Percentiles rank a stretch among this genome's conserved stretches.
phyloP scores from a whole-genome alignment of 2,797 vertebrate species.

The Cirrhinus mrigala region DNA sequence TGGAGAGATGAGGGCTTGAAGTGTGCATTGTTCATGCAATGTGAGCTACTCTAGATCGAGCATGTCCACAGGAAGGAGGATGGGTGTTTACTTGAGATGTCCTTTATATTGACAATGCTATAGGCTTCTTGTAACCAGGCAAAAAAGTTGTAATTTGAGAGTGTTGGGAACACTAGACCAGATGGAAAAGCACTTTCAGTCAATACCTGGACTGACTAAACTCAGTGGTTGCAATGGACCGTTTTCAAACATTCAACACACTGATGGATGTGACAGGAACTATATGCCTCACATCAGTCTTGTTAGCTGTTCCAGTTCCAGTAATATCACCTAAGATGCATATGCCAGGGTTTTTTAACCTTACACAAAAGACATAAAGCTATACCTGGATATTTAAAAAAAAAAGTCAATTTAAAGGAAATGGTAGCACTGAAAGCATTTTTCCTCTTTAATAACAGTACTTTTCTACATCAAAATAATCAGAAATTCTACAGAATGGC shows the following conservation, averaged over 20 bases:
- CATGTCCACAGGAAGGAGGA: background rate
- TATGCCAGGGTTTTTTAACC: background rate
- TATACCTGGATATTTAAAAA: conserved; percentile 39
- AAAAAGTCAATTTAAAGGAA: conserved; percentile 27
- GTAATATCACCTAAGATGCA: background rate
- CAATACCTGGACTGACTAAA: background rate
- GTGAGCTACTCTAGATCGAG: conserved; percentile 6
- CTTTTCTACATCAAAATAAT: conserved; percentile 43
- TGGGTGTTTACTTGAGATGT: background rate
- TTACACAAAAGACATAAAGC: conserved; percentile 39
- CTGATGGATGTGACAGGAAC: background rate
- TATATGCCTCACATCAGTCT: background rate
- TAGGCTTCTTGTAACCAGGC: background rate
- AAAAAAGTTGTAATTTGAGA: conserved; percentile 1
- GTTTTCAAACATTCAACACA: conserved; percentile 9
- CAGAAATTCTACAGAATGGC: conserved; percentile 36
- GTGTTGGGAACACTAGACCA: background rate
- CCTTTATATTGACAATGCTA: conserved; percentile 3
- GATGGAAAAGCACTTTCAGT: conserved; percentile 6
- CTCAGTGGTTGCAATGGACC: background rate
- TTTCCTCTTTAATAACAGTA: background rate
- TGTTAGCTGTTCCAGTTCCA: background rate
- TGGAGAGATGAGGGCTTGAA: background rate
- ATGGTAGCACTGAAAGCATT: background rate
- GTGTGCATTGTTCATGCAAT: conserved; percentile 10